A percentile compares a stretch with the other conserved stretches of the same genome.
These are phyloP conservation scores for Protosalanx chinensis DNA, from an alignment of 2,797 vertebrate species.

Conservation along the genomic window DNA sequence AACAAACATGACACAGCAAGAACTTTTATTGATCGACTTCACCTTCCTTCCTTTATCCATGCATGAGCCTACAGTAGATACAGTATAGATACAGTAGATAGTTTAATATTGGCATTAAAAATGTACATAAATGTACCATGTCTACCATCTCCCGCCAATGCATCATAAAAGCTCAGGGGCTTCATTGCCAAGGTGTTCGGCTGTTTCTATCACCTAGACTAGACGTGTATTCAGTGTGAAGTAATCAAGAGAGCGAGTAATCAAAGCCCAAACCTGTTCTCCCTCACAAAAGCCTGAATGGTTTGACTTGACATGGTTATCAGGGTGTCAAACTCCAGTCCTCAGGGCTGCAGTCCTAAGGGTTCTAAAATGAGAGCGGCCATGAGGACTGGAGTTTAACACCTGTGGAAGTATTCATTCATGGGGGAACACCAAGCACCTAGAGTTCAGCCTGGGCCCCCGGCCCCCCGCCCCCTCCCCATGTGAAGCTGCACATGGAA, in stretches of 20 bases:
- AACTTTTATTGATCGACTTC: neutral
- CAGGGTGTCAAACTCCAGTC: too few relatives aligned
- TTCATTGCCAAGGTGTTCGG: too few relatives aligned
- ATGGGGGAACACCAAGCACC: neutral
- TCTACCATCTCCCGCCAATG: too few relatives aligned
- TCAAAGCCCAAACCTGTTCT: neutral
- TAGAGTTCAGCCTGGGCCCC: too few relatives aligned
- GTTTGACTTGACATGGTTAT: neutral
- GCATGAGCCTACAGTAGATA: too few relatives aligned
- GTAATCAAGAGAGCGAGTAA: too few relatives aligned
- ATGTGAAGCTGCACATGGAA: neutral
- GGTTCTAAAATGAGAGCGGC: too few relatives aligned
- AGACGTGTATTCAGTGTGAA: neutral
- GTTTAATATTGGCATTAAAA: neutral
- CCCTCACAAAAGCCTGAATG: neutral
- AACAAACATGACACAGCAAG: slow-evolving; percentile 4
- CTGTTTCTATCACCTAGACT: neutral
- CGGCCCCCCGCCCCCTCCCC: neutral
- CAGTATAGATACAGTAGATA: neutral
- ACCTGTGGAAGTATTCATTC: too few relatives aligned
- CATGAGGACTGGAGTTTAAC: too few relatives aligned
- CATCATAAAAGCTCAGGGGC: too few relatives aligned
- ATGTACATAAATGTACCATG: neutral
- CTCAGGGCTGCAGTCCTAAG: too few relatives aligned
- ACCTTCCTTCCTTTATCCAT: neutral